These are phyloP conservation scores for Lepidocolaptes lacrymiger DNA, from an alignment of 2,797 vertebrate genomes.

Conservation along the genomic window DNA sequence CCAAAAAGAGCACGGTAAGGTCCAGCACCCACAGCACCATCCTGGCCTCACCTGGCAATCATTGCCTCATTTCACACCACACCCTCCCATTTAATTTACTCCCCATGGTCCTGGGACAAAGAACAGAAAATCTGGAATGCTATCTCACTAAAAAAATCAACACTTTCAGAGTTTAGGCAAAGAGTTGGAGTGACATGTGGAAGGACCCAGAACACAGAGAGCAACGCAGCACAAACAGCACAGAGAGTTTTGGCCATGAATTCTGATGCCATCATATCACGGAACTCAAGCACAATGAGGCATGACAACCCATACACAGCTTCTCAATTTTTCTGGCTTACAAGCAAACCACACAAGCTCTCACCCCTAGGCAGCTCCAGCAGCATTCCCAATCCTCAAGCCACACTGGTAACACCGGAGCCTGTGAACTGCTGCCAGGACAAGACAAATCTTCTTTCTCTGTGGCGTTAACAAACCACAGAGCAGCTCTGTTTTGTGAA, in stretches of 20 bases:
- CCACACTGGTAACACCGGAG: fast-evolving
- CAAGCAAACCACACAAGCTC: not conserved
- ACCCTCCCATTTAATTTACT: not conserved
- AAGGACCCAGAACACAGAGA: not conserved
- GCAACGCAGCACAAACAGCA: fast-evolving
- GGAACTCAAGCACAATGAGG: not conserved
- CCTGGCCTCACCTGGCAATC: not conserved
- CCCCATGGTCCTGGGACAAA: not conserved
- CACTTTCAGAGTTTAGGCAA: not conserved
- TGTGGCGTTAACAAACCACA: not conserved
- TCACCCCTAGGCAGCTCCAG: not conserved
- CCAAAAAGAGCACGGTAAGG: fast-evolving
- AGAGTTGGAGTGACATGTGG: fast-evolving
- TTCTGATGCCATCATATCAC: fast-evolving
- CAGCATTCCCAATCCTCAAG: not conserved
- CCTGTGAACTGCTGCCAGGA: not conserved
- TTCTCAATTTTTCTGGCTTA: not conserved
- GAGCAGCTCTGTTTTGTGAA: not conserved
- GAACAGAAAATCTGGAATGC: not conserved
- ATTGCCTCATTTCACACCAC: not conserved
- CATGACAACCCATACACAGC: not conserved
- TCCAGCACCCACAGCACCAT: not conserved
- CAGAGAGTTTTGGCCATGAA: not conserved
- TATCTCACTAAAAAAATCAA: not conserved
- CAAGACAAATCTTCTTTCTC: not conserved